phyloP scores from a whole-genome alignment of 2,797 vertebrate species.

The Borostomias antarcticus region DNA sequence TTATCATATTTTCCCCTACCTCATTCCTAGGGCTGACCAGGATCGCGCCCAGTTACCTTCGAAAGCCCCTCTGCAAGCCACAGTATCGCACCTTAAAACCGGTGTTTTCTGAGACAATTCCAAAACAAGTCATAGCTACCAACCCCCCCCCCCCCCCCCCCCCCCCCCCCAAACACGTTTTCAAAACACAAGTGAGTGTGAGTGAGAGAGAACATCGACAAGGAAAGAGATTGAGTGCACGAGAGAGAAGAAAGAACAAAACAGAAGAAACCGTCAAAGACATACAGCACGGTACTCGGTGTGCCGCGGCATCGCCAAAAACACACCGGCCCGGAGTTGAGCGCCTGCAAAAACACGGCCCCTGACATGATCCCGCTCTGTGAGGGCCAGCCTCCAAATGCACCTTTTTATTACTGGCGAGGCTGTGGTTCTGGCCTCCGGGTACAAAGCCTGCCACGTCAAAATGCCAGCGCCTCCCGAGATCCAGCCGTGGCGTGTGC shows the following conservation, averaged over 20 bases:
- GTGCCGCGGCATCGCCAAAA: neutral
- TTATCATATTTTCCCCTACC: conserved; percentile 50
- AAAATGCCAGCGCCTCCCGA: conserved; percentile 41
- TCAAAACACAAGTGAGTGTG: conserved; percentile 16
- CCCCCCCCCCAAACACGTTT: no score
- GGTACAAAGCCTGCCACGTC: conserved; percentile 24
- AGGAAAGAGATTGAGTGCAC: conserved; percentile 12
- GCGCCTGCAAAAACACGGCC: neutral
- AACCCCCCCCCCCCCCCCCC: no score
- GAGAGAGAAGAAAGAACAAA: conserved; percentile 2
- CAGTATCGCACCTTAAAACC: conserved; percentile 28
- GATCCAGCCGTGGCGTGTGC: conserved; percentile 31
- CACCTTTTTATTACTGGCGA: conserved; percentile 24
- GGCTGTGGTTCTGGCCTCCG: neutral
- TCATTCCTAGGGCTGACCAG: conserved; percentile 16
- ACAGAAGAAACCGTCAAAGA: neutral
- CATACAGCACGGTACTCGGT: neutral
- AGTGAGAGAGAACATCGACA: conserved; percentile 12
- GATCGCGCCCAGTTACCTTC: conserved; percentile 26
- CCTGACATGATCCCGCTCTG: conserved; percentile 6
- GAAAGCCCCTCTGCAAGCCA: conserved; percentile 28
- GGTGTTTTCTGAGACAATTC: conserved; percentile 24
- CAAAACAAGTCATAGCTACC: conserved; percentile 20
- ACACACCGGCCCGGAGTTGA: neutral
- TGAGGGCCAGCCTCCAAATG: conserved; percentile 32